phyloP scores from a whole-genome alignment of 2,888 invertebrate species.

The Liodrosophila aerea region DNA sequence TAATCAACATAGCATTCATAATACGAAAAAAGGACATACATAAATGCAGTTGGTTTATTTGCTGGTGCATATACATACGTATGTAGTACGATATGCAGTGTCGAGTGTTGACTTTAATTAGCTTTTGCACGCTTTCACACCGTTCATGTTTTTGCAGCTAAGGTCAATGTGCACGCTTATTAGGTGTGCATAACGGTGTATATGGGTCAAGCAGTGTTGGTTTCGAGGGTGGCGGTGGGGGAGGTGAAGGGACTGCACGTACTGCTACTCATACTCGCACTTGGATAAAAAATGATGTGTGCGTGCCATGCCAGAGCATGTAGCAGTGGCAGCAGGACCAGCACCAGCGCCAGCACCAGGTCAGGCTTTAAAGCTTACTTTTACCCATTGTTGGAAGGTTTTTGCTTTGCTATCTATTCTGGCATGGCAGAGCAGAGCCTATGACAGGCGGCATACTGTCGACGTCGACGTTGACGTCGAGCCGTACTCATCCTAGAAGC shows the following conservation, averaged over 20 bases:
- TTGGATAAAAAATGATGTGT: conserved; percentile 66
- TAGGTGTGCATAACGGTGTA: conserved; percentile 36
- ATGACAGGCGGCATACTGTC: conserved; percentile 56
- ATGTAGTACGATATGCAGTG: conserved; percentile 32
- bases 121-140: conserved; percentile 27
- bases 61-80: conserved; percentile 5
- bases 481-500: conserved; percentile 47
- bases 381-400: conserved; percentile 12
- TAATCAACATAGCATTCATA: neutral
- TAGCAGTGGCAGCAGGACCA: conserved; percentile 14
- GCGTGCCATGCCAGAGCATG: conserved; percentile 43
- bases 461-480: conserved; percentile 53
- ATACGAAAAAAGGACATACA: too few relatives aligned
- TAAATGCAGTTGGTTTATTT: too few relatives aligned
- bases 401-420: conserved; percentile 10
- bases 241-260: neutral
- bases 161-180: conserved; percentile 65
- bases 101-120: conserved; percentile 60
- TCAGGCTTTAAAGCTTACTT: conserved; percentile 61
- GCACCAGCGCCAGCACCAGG: conserved; percentile 41
- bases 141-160: conserved; percentile 18
- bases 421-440: conserved; percentile 24
- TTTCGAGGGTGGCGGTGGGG: neutral
- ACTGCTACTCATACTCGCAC: conserved; percentile 12
- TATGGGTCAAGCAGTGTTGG: conserved; percentile 57